Evolutionary conservation across 2,888 invertebrate species (phyloP).

Genomic region (Mythimna pallens): DNA sequence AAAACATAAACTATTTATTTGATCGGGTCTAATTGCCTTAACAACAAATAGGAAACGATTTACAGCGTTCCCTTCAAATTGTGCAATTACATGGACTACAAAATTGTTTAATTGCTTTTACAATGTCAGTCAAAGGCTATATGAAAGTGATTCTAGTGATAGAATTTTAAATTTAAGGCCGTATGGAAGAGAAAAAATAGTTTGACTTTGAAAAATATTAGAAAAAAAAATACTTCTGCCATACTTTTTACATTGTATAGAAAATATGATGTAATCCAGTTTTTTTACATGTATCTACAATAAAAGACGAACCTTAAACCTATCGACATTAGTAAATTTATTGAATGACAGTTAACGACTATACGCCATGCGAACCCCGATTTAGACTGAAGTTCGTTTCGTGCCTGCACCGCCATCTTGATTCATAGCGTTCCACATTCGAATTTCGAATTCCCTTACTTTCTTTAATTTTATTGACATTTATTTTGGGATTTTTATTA

Average conservation of each 20-base stretch:
- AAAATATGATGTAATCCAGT: slow-evolving; percentile 3
- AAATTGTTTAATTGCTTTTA: slow-evolving; percentile 64
- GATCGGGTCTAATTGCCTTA: slow-evolving; percentile 32
- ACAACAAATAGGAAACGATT: slow-evolving; percentile 62
- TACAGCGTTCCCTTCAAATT: slow-evolving; percentile 57
- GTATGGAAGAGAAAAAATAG: slow-evolving; percentile 41
- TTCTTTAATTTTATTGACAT: slow-evolving; percentile 45
- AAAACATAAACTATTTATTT: slow-evolving; percentile 31
- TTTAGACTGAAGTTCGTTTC: slow-evolving; percentile 58
- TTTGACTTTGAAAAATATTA: slow-evolving; percentile 36
- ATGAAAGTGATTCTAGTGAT: slow-evolving; percentile 60
- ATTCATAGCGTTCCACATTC: slow-evolving; percentile 40
- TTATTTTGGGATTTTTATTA: slow-evolving; percentile 53
- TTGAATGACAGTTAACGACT: slow-evolving; percentile 44
- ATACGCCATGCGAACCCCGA: slow-evolving; percentile 55
- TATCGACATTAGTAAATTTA: slow-evolving; percentile 41
- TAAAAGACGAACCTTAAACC: slow-evolving; percentile 22
- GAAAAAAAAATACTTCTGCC: neutral
- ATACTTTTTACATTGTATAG: neutral
- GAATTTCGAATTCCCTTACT: slow-evolving; percentile 50
- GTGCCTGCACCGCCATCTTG: slow-evolving; percentile 45
- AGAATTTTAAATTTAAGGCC: slow-evolving; percentile 59
- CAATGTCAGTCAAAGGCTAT: slow-evolving; percentile 67
- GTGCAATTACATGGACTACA: slow-evolving; percentile 63
- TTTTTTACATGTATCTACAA: neutral